A percentile compares a stretch with the other conserved stretches of the same genome.
Conservation (phyloP, 2,113 vertebrate genomes). For the Hydrochoerus hydrochaeris region DNA sequence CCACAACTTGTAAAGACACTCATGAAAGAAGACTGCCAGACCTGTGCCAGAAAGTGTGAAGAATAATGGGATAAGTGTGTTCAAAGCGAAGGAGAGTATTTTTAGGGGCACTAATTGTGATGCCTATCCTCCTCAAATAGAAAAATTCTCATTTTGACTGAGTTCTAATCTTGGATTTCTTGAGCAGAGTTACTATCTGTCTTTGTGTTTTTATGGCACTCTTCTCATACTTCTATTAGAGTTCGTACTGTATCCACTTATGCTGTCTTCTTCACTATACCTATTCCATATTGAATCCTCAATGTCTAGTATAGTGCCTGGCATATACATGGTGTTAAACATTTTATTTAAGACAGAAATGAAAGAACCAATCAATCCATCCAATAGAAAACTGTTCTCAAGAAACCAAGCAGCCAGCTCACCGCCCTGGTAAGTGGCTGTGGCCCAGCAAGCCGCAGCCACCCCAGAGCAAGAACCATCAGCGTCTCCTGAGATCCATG, state of each 20-base stretch:
- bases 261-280: not conserved
- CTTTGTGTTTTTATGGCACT: not conserved
- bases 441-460: too few relatives aligned
- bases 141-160: not conserved
- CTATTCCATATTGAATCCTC: not conserved
- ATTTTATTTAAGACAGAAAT: conserved; percentile 27
- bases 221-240: not conserved
- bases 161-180: not conserved
- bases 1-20: not conserved
- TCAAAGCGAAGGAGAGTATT: not conserved
- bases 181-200: not conserved
- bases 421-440: too few relatives aligned
- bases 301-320: not conserved
- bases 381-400: not conserved
- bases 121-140: not conserved
- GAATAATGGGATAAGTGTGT: not conserved
- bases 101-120: not conserved
- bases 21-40: not conserved
- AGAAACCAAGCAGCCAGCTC: too few relatives aligned
- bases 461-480: too few relatives aligned
- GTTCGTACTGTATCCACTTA: not conserved
- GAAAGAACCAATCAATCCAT: not conserved
- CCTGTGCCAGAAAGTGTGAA: not conserved
- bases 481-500: too few relatives aligned
- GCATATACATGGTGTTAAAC: not conserved